Conservation (phyloP, 2,113 vertebrate genomes). For the Copsychus sechellarum region DNA sequence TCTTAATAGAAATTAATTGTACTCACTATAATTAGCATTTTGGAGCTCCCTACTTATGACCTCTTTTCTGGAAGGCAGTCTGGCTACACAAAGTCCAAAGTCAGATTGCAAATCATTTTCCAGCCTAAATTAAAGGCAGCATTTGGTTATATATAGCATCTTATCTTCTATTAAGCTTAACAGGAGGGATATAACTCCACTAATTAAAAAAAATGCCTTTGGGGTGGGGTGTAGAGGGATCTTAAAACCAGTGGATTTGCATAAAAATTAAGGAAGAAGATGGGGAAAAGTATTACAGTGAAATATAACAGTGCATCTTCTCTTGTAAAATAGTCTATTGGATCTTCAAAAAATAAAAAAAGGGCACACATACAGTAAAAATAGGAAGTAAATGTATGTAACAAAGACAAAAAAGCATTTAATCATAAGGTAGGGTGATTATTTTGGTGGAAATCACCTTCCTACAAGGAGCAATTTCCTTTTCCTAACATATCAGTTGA, state of each 20-base stretch:
- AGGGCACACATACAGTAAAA: neutral
- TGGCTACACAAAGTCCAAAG: neutral
- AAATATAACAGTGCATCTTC: neutral
- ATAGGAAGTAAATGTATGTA: neutral
- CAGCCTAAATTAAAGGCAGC: conserved; percentile 27
- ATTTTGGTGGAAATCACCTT: neutral
- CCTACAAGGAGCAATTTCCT: neutral
- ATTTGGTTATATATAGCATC: conserved; percentile 12
- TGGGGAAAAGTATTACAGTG: neutral
- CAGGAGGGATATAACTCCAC: conserved; percentile 11
- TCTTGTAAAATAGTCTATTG: neutral
- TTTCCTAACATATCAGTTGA: neutral
- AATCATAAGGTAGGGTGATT: neutral
- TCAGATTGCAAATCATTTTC: neutral
- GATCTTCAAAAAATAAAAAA: neutral
- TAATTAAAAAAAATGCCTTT: conserved; percentile 42
- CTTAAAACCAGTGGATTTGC: neutral
- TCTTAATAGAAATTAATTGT: conserved; percentile 24
- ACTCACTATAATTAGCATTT: conserved; percentile 27
- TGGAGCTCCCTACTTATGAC: neutral
- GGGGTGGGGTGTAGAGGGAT: neutral
- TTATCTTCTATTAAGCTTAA: conserved; percentile 14
- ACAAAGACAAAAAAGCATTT: neutral
- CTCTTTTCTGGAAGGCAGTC: conserved; percentile 26
- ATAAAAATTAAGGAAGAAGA: neutral